Conservation (phyloP, 2,888 invertebrate species). For the Venustoraphidia nigricollis region DNA sequence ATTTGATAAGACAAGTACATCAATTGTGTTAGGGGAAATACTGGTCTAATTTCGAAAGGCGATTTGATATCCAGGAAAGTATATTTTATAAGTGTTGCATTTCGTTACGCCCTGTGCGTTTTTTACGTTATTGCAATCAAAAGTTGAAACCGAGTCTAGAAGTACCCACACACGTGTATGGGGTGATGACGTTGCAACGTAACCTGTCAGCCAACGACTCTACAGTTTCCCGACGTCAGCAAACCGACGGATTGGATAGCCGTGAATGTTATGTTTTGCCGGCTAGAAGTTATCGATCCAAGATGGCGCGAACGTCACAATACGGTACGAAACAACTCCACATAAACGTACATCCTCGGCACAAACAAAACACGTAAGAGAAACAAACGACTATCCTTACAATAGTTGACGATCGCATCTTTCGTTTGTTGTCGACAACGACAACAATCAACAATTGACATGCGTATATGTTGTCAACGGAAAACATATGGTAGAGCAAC, state of each 20-base stretch:
- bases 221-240: constrained; percentile 1
- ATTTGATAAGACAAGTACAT: too few relatives aligned
- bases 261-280: too few relatives aligned
- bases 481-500: not conserved
- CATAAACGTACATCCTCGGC: not conserved
- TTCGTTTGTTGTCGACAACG: not conserved
- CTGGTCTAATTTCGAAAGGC: too few relatives aligned
- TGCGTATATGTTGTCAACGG: not conserved
- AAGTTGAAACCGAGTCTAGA: not conserved
- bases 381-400: not conserved
- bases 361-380: not conserved
- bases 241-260: constrained; percentile 1
- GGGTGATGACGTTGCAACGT: not conserved
- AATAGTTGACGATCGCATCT: not conserved
- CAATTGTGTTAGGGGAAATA: too few relatives aligned
- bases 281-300: constrained; percentile 13
- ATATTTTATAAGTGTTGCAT: too few relatives aligned
- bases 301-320: constrained; percentile 12
- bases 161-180: not conserved
- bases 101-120: too few relatives aligned
- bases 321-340: constrained; percentile 2
- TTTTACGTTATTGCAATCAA: not conserved
- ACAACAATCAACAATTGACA: not conserved
- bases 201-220: not conserved
- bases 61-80: too few relatives aligned